These are phyloP conservation scores for Upupa epops DNA, from an alignment of 2,113 vertebrate species.

Conservation along the genomic window DNA sequence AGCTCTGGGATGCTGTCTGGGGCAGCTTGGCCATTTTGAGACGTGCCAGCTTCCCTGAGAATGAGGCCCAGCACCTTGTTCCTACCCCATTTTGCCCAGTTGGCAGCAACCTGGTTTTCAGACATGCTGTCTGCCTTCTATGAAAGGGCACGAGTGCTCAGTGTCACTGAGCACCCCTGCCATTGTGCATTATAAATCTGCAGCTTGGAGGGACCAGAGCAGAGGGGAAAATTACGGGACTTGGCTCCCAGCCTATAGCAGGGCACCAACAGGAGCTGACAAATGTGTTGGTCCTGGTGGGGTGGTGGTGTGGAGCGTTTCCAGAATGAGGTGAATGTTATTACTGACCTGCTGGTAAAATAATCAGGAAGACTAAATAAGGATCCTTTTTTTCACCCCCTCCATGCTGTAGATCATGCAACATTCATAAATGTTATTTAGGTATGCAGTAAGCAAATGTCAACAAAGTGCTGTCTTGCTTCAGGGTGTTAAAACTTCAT, in stretches of 20 bases:
- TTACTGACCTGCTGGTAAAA: not conserved
- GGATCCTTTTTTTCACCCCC: not conserved
- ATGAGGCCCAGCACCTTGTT: not conserved
- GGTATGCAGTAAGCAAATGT: not conserved
- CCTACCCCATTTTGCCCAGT: not conserved
- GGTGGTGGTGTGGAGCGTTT: not conserved
- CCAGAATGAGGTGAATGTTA: not conserved
- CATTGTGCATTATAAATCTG: not conserved
- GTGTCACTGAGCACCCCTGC: rapidly evolving
- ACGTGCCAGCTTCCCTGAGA: not conserved
- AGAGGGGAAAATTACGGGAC: rapidly evolving
- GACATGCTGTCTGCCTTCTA: not conserved
- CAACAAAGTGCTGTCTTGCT: not conserved
- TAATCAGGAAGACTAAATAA: not conserved
- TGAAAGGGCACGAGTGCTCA: rapidly evolving
- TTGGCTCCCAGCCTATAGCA: not conserved
- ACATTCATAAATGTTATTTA: conserved; percentile 1
- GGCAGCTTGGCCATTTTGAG: rapidly evolving
- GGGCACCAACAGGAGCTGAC: not conserved
- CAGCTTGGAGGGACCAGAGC: not conserved
- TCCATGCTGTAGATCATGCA: not conserved
- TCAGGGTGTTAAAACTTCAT: not conserved
- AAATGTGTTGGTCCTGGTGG: not conserved
- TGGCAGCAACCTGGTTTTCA: not conserved
- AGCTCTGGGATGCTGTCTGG: not conserved